Evolutionary conservation across 35 echinoderm and acorn worm genomes (phyloP), one percentile per base, ranked within the genome.

Genomic region (Acanthaster planci): DNA sequence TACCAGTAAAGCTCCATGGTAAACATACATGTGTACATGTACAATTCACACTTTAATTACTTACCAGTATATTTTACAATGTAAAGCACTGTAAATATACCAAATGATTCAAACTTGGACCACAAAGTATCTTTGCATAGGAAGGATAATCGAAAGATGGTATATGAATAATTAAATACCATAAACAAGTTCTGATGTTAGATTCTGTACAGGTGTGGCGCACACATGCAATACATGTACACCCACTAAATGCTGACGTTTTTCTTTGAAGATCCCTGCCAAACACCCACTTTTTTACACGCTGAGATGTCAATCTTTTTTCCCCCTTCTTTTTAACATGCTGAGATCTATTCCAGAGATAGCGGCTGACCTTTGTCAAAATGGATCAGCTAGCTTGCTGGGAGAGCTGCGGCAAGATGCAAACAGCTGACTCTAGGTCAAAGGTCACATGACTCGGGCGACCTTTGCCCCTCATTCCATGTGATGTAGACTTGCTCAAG

Each of bases 351-450:
- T 26, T 26, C 18, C 30, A 26, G 23, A 72, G 64, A 72, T 29
- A 72, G 30, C 64, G 34, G 26, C 23, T 72, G 64, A 72, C 30
- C 64, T 14, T 14, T 72, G 23, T 72, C 64, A 72, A 72, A 34
- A 26, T 34, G 34, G 64, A 72, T 35, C 7, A 72, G 42, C 42
- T 27, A 29, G 29, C 64, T 72, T 72, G 34, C 64, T 72, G 64
- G 64, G 64, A 72, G 64, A 29, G 64, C 64, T 31, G 26, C 34
- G 64, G 23, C 34, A 72, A 60, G 34, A 34, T 26, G 14, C 14
- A 26, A 59, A 72, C 64, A 72, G 64, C 64, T 72, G 64, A 31
- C 34, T 31, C 10, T 27, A 29, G 18, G 64, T 72, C 64, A 72
- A 34, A 34, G 64, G 64, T 72, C 64, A 72, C 15, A 72, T 14